Percentiles rank a stretch among this genome's conserved stretches.
phyloP scores from a whole-genome alignment of 1,140 invertebrate genomes.

The Bombus pascuorum region DNA sequence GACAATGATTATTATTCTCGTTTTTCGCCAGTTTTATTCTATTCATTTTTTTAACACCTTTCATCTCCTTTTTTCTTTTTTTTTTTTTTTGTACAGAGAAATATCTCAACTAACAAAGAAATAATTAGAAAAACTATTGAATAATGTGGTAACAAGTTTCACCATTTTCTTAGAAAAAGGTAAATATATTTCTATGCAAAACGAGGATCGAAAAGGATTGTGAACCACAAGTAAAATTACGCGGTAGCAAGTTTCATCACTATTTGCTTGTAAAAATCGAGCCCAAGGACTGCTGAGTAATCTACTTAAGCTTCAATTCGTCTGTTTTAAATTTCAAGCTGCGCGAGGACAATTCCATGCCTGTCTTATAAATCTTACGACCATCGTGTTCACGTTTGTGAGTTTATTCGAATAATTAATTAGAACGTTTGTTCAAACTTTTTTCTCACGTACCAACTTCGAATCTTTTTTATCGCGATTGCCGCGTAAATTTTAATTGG shows the following conservation, averaged over 20 bases:
- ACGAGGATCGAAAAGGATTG: too few relatives aligned
- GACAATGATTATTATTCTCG: background rate
- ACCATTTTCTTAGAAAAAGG: too few relatives aligned
- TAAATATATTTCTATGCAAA: too few relatives aligned
- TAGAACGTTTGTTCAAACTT: too few relatives aligned
- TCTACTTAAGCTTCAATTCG: background rate
- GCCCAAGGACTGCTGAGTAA: background rate
- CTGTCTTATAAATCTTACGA: background rate
- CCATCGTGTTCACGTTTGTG: background rate
- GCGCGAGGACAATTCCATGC: background rate
- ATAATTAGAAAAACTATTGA: background rate
- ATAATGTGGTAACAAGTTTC: too few relatives aligned
- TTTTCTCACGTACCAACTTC: too few relatives aligned
- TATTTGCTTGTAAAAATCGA: background rate
- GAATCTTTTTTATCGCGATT: background rate
- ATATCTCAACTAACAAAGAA: background rate
- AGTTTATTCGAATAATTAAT: background rate
- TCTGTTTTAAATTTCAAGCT: background rate
- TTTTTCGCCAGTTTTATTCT: too few relatives aligned
- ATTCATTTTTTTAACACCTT: background rate
- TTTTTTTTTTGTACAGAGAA: background rate
- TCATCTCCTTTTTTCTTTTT: too few relatives aligned
- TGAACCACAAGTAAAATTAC: background rate
- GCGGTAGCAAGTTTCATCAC: background rate
- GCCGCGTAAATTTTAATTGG: too few relatives aligned